Conservation (phyloP, 2,888 invertebrate species). For the Beris morrisii region DNA sequence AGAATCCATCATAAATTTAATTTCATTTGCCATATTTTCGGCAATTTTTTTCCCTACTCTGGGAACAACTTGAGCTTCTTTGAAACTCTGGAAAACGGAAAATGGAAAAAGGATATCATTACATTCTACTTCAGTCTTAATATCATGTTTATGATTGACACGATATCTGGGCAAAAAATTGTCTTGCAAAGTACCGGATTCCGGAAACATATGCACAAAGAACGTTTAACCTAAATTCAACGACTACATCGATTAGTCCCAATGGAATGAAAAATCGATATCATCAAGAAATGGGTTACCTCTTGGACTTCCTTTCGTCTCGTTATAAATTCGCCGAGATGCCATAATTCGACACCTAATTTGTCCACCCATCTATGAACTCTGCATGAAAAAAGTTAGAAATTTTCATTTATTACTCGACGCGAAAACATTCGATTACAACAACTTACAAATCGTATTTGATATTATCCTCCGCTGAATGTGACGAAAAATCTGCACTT, state of each 20-base stretch:
- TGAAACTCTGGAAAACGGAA: conserved; percentile 67
- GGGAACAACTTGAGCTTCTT: conserved; percentile 72
- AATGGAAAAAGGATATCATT: conserved; percentile 6
- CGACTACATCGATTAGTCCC: conserved; percentile 16
- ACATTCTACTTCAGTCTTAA: background rate
- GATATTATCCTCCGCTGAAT: conserved; percentile 51
- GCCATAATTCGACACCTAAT: conserved; percentile 76
- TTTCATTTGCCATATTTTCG: conserved; percentile 79
- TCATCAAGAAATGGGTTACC: conserved; percentile 57
- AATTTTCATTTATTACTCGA: conserved; percentile 10
- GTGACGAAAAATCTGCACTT: conserved; percentile 47
- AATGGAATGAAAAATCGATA: conserved; percentile 24
- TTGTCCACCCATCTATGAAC: conserved; percentile 82
- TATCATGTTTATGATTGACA: too few species aligned
- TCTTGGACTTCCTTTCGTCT: conserved; percentile 77
- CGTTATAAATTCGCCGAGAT: conserved; percentile 79
- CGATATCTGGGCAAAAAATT: too few species aligned
- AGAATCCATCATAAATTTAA: conserved; percentile 84
- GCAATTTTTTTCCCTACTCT: conserved; percentile 78
- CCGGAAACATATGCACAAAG: too few species aligned
- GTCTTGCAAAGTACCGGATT: too few species aligned
- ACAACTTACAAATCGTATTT: conserved; percentile 54
- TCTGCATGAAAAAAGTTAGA: conserved; percentile 55
- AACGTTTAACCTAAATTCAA: conserved; percentile 15
- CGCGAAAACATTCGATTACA: background rate